Evolutionary conservation across 2,797 vertebrate genomes (phyloP), one percentile per base, ranked within the genome.

Genomic region (Geotrypetes seraphini): DNA sequence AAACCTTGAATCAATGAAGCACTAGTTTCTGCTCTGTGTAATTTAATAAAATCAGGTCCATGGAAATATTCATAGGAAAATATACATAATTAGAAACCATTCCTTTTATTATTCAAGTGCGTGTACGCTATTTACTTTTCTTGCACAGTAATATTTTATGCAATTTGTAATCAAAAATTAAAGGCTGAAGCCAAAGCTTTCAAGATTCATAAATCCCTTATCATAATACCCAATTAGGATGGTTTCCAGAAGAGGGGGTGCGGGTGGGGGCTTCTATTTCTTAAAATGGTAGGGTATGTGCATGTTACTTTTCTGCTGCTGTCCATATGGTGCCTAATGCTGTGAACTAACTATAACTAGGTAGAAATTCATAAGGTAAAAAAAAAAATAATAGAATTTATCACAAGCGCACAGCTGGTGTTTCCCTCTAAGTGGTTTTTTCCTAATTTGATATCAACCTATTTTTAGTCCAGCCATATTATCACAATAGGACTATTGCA

Each of bases 331-430:
- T 66, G 51, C 54, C 52, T 66, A 69, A 71, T 65, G 45, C 50
- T 48, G 27, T 55, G 65, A 77, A 65, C 62, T 54, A 61, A 55
- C 50, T 69, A 43, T 66, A 72, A 69, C 60, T 53, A 52, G 47
- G 56, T 71, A 57, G 64, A 70, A 73, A 75, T 60, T 68, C 51
- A 53, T 47, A 51, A 21, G 28, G 50, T 60, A 57, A 66, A 58
- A 47, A 38, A n/a, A n/a, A n/a, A n/a, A n/a, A n/a, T n/a, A n/a
- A 27, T 28, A 46, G 47, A 60, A 78, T 75, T 77, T 73, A 78
- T 74, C 74, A 75, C 31, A 57, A 74, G 41, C 56, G 36, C 58
- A 62, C 73, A 79, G 72, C 71, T 75, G 72, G 55, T 55, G 54
- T 53, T 63, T 69, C 43, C 33, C 53, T 59, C 56, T 66, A 63